Evolutionary conservation across 2,113 vertebrate genomes (phyloP), one percentile per base, ranked within the genome.

Genomic region (Thymallus thymallus): DNA sequence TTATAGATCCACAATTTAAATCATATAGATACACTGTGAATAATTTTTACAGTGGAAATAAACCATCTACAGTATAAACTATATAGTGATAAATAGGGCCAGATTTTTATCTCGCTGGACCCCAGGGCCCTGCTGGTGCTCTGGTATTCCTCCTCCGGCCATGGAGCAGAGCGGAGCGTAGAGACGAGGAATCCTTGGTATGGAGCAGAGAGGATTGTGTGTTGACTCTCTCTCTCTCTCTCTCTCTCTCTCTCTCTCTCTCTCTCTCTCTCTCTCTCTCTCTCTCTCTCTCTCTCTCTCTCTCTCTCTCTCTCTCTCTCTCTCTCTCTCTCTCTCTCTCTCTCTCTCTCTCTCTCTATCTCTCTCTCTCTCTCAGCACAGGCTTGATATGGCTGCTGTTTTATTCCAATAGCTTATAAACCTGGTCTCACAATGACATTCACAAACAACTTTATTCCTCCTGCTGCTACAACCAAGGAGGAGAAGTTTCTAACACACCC

Each of bases 91-190:
- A 29, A 70, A 62, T 5, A 60, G 14, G 45, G 18, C 63, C 61
- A 22, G 13, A 45, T 71, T 29, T 32, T 4, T 70, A 80, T 78
- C 69, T 64, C 29, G 56, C 66, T 75, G 87, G 88, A 88, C 83
- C 77, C 78, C 85, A 80, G 65, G 89, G 89, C 29, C 71, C 58
- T 41, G 26, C 71, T 24, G 87, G 89, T 82, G 87, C 69, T 85
- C 74, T 32, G 86, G 82, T 78, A 26, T n/a, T 74, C 71, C 35
- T 72, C 73, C 6, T 73, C 20, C 64, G 81, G 76, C 81, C 51
- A 65, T 76, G 77, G 69, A 70, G 29, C 65, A 71, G 48, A 51
- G 48, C 5, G 48, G 14, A 18, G 14, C 1, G 48, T 51, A 5
- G 16, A 51, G 48, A 51, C 16, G 12, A 83, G 68, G 80, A 84